phyloP scores from a whole-genome alignment of 2,797 vertebrate genomes.

The Synaphobranchus kaupii region DNA sequence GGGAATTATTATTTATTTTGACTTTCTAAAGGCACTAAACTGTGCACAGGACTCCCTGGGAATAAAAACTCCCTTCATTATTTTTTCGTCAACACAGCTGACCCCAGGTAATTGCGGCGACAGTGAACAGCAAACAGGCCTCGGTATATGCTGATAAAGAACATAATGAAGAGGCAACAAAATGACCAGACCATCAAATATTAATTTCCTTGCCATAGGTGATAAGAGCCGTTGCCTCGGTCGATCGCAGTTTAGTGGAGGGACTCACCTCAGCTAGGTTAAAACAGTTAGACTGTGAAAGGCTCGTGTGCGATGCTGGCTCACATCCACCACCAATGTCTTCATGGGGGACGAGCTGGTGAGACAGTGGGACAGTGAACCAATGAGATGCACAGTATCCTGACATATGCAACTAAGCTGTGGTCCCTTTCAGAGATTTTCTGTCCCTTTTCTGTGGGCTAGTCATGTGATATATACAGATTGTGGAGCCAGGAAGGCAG shows the following conservation, averaged over 20 bases:
- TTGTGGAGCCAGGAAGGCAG: too few relatives aligned
- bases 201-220: not conserved
- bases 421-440: not conserved
- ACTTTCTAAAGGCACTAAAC: not conserved
- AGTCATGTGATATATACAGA: not conserved
- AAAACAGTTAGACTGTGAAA: not conserved
- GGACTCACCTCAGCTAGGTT: not conserved
- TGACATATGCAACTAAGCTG: not conserved
- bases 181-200: not conserved
- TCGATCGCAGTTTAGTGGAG: not conserved
- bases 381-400: not conserved
- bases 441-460: not conserved
- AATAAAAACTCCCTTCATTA: not conserved
- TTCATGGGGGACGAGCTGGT: not conserved
- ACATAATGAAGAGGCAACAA: not conserved
- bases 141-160: not conserved
- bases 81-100: slow-evolving; percentile 6
- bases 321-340: not conserved
- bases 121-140: not conserved
- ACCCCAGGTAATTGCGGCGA: not conserved
- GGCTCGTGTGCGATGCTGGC: not conserved
- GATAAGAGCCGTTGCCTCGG: not conserved
- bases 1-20: not conserved
- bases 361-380: not conserved
- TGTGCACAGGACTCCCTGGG: not conserved